A percentile compares a stretch with the other conserved stretches of the same genome.
Conservation (phyloP, 2,113 vertebrate species). For the Zootoca vivipara region DNA sequence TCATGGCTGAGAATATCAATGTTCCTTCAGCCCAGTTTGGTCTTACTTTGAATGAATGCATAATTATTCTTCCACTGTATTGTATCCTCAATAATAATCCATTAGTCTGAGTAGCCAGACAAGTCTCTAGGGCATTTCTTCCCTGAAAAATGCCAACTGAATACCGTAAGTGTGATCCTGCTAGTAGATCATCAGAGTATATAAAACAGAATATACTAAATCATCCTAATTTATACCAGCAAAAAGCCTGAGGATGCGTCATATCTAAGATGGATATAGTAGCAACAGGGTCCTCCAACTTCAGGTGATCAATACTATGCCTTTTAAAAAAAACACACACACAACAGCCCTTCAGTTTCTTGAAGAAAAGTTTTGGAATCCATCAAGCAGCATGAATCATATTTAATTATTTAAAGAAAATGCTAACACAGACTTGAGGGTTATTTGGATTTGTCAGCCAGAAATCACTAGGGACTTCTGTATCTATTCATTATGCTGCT, state of each 20-base stretch:
- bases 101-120: slow-evolving; percentile 29
- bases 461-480: not conserved
- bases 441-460: not conserved
- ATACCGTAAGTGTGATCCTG: slow-evolving; percentile 32
- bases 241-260: not conserved
- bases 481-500: not conserved
- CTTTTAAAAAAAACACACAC: slow-evolving; percentile 4
- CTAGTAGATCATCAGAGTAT: slow-evolving; percentile 23
- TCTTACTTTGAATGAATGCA: slow-evolving; percentile 39
- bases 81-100: slow-evolving; percentile 41
- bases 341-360: slow-evolving; percentile 9
- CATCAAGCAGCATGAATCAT: slow-evolving; percentile 1
- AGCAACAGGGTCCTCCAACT: not conserved
- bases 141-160: slow-evolving; percentile 31
- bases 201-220: slow-evolving; percentile 27
- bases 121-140: slow-evolving; percentile 29
- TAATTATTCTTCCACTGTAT: slow-evolving; percentile 41
- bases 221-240: slow-evolving; percentile 18
- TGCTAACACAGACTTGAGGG: not conserved
- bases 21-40: not conserved
- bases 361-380: slow-evolving; percentile 11
- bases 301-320: slow-evolving; percentile 21
- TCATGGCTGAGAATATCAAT: not conserved
- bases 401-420: slow-evolving; percentile 17
- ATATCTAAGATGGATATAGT: slow-evolving; percentile 32